These are phyloP conservation scores for Hirundichthys speculiger DNA, from an alignment of 2,113 vertebrate species.

Conservation along the genomic window DNA sequence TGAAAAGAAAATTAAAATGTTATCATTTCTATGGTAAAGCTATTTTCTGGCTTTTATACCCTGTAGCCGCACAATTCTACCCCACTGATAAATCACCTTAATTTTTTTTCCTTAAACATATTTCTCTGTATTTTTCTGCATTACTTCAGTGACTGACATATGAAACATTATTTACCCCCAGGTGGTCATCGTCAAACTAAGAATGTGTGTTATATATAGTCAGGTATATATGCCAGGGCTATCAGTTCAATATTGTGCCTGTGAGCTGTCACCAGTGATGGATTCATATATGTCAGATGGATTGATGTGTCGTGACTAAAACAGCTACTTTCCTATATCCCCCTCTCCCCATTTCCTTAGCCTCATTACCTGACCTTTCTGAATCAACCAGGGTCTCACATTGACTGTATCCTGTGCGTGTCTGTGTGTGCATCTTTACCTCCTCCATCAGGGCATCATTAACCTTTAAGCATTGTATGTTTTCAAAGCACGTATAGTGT, in stretches of 20 bases:
- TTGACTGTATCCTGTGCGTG: background rate
- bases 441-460: constrained; percentile 42
- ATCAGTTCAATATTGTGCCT: too few relatives aligned
- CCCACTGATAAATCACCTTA: too few relatives aligned
- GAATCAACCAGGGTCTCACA: background rate
- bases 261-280: too few relatives aligned
- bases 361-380: constrained; percentile 22
- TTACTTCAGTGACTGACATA: background rate
- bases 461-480: constrained; percentile 54
- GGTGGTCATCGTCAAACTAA: too few relatives aligned
- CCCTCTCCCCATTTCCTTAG: background rate
- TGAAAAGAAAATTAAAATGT: background rate
- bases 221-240: too few relatives aligned
- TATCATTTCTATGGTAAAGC: too few relatives aligned
- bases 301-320: background rate
- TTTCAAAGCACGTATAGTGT: constrained; percentile 44
- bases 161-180: background rate
- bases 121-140: background rate
- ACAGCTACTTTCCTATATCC: background rate
- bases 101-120: background rate
- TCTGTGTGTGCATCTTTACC: too few relatives aligned
- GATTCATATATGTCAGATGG: background rate
- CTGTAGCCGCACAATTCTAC: too few relatives aligned
- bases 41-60: background rate
- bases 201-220: too few relatives aligned